These are phyloP conservation scores for Hemistola chrysoprasaria DNA, from an alignment of 2,888 invertebrate genomes.

Conservation along the genomic window DNA sequence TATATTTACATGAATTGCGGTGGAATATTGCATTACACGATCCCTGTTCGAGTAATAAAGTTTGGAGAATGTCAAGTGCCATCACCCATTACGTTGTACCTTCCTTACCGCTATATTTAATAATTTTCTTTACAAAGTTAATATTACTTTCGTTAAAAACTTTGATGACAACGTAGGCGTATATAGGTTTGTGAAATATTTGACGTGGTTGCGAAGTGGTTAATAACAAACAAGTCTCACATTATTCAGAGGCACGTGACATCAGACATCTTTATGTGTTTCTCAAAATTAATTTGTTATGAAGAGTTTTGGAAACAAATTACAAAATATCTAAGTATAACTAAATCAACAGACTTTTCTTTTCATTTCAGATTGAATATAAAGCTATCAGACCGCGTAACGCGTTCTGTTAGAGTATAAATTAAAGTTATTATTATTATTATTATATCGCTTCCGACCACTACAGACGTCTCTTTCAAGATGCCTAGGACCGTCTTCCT, in stretches of 20 bases:
- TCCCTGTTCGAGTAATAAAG: slow-evolving; percentile 11
- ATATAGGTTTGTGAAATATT: slow-evolving; percentile 14
- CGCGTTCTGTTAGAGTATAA: too few species aligned
- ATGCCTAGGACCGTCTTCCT: slow-evolving; percentile 12
- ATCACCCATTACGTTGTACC: slow-evolving; percentile 8
- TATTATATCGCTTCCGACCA: slow-evolving; percentile 23
- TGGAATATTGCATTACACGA: slow-evolving; percentile 5
- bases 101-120: slow-evolving; percentile 8
- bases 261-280: slow-evolving; percentile 15
- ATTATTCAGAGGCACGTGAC: slow-evolving; percentile 24
- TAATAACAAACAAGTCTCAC: slow-evolving; percentile 20
- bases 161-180: slow-evolving; percentile 14
- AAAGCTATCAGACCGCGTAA: too few species aligned
- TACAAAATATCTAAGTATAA: neutral
- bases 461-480: slow-evolving; percentile 24
- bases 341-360: too few species aligned
- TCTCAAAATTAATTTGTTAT: slow-evolving; percentile 12
- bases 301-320: slow-evolving; percentile 1
- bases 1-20: slow-evolving; percentile 8
- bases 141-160: slow-evolving; percentile 11
- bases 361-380: too few species aligned
- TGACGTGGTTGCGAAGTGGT: slow-evolving; percentile 19
- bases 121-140: slow-evolving; percentile 10
- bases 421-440: slow-evolving; percentile 28
- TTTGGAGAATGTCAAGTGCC: slow-evolving; percentile 15